Conservation (phyloP, 1,140 invertebrate genomes). For the Drosophila sechellia region DNA sequence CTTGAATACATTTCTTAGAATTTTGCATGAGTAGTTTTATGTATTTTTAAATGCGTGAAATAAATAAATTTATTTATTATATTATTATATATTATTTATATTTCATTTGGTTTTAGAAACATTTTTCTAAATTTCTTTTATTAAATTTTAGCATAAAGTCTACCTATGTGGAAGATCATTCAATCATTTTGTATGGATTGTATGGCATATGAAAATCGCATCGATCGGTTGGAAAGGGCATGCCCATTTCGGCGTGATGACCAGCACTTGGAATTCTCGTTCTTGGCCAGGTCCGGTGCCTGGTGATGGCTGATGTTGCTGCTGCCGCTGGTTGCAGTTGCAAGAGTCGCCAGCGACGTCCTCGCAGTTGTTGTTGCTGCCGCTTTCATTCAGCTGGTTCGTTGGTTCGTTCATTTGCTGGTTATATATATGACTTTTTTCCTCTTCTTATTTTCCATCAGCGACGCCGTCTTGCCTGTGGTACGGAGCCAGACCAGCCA, state of each 20-base stretch:
- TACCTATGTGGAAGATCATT: too few species aligned
- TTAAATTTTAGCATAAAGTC: too few species aligned
- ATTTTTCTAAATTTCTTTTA: too few species aligned
- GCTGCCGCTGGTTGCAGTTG: conserved; percentile 62
- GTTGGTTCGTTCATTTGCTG: conserved; percentile 66
- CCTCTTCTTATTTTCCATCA: conserved; percentile 49
- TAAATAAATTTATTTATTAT: too few species aligned
- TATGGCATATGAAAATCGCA: not conserved
- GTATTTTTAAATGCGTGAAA: not conserved
- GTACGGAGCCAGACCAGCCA: conserved; percentile 52
- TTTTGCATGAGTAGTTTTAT: too few species aligned
- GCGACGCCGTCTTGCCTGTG: conserved; percentile 64
- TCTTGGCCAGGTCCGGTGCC: conserved; percentile 46
- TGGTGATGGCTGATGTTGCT: conserved; percentile 41
- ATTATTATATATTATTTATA: too few species aligned
- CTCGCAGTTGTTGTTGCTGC: conserved; percentile 30
- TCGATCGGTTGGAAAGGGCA: conserved; percentile 32
- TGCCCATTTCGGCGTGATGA: conserved; percentile 2
- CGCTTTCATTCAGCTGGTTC: conserved; percentile 72
- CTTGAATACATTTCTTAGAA: not conserved
- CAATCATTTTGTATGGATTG: not conserved
- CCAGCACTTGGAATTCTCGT: conserved; percentile 13
- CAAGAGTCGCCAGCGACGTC: conserved; percentile 65
- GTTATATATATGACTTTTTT: conserved; percentile 40
- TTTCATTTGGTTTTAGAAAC: too few species aligned